Conservation (phyloP, 2,797 vertebrate species). For the Fistularia tabacaria region DNA sequence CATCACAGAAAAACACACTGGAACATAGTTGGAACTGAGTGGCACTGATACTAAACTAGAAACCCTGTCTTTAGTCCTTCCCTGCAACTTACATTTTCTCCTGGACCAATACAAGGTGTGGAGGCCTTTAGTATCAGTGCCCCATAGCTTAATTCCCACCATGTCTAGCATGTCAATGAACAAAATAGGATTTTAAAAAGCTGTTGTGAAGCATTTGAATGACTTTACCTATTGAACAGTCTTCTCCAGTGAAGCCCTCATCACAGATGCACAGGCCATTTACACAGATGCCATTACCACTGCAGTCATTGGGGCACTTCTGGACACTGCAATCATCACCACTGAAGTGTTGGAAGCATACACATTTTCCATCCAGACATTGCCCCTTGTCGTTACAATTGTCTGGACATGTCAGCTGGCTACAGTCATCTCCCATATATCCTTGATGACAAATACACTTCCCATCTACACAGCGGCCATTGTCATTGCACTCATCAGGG, state of each 20-base stretch:
- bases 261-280: constrained; percentile 82
- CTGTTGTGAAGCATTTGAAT: too few species aligned
- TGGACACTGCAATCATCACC: constrained; percentile 79
- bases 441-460: constrained; percentile 78
- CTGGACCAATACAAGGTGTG: too few species aligned
- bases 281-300: constrained; percentile 79
- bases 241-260: constrained; percentile 77
- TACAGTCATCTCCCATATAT: constrained; percentile 79
- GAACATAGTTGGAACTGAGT: too few species aligned
- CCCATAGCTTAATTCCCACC: too few species aligned
- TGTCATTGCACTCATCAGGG: constrained; percentile 79
- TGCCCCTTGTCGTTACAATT: constrained; percentile 82
- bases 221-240: constrained; percentile 76
- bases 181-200: too few species aligned
- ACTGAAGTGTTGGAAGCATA: constrained; percentile 74
- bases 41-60: too few species aligned
- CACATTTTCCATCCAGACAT: constrained; percentile 80
- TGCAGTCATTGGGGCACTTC: constrained; percentile 79
- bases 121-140: too few species aligned
- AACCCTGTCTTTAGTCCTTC: too few species aligned
- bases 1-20: too few species aligned
- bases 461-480: constrained; percentile 77
- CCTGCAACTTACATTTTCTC: too few species aligned
- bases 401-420: constrained; percentile 71
- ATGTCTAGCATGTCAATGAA: too few species aligned